phyloP scores from a whole-genome alignment of 2,888 invertebrate species.

The Thyatira batis region DNA sequence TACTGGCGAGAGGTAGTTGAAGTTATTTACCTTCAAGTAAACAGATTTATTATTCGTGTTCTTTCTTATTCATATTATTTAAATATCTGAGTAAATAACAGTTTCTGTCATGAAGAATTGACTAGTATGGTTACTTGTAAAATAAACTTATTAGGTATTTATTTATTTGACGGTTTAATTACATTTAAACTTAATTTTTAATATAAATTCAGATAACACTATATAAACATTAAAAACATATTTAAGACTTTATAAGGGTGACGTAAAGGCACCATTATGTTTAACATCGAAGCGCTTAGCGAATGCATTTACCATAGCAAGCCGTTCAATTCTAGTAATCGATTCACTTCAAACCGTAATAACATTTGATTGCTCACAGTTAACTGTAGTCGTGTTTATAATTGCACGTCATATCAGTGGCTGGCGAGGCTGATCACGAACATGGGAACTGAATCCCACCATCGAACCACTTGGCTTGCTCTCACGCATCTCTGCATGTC shows the following conservation, averaged over 20 bases:
- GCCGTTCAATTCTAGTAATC: constrained; percentile 5
- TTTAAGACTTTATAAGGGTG: no score
- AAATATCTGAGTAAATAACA: not conserved
- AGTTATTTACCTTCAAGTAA: no score
- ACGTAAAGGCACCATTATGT: no score
- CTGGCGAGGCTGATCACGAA: constrained; percentile 47
- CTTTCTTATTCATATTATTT: not conserved
- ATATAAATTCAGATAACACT: no score
- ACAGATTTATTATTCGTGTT: not conserved
- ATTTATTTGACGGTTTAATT: no score
- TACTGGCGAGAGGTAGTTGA: not conserved
- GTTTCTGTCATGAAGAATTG: not conserved
- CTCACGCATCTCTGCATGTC: constrained; percentile 24
- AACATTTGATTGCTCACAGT: constrained; percentile 30
- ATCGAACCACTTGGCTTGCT: constrained; percentile 15
- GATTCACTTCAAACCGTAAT: constrained; percentile 19
- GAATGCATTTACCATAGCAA: constrained; percentile 23
- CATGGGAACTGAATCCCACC: constrained; percentile 32
- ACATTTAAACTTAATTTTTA: no score
- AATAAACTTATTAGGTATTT: no score
- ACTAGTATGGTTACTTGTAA: constrained; percentile 6
- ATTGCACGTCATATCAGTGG: constrained; percentile 42
- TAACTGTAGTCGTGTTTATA: constrained; percentile 36
- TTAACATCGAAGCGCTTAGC: constrained; percentile 31
- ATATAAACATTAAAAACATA: not conserved